Base-by-base conservation (phyloP, 2,113 vertebrate species). In the Lophius piscatorius region DNA sequence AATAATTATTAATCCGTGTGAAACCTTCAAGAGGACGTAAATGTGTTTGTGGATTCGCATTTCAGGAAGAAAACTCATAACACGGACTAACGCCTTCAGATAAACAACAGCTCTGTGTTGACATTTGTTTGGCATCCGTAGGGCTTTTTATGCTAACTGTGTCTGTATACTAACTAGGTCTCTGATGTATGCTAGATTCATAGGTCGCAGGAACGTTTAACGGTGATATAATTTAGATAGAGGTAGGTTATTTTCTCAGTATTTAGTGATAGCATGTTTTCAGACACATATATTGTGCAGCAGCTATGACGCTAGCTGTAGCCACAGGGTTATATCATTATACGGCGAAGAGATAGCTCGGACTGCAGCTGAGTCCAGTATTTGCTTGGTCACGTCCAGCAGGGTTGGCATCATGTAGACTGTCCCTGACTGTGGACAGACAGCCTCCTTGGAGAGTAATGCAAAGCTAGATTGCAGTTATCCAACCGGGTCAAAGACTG, bases 381-480 rank as follows among this genome's bases (percentile, higher is more conserved):
- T 67, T 35, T 57, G 28, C 63, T 28, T 11, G 62, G 38, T 50
- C 64, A 59, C 49, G 41, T 56, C 40, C 54, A 16, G 31, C 45
- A 21, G 33, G 38, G 41, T 38, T 35, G 83, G 36, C 83, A 88
- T 76, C 78, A 88, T 86, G 87, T 87, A 88, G 82, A 58, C 74
- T 47, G 59, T 50, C 41, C 22, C 21, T 35, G 33, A 55, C 34
- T 4, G 58, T 36, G 68, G 51, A 56, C 21, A 49, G 28, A 4
- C 20, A 63, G 60, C 49, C 35, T 57, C 60, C 50, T 48, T 16
- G 9, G 62, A 42, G 45, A 36, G 45, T 42, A 29, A 69, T 68
- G 74, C 70, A 59, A 77, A 49, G 52, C 60, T 51, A 52, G 54
- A 52, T 28, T 31, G 34, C 42, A 44, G 36, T 56, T 52, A 42